Conservation (phyloP, 2,797 vertebrate genomes). For the Parauchenoglanis ngamensis region DNA sequence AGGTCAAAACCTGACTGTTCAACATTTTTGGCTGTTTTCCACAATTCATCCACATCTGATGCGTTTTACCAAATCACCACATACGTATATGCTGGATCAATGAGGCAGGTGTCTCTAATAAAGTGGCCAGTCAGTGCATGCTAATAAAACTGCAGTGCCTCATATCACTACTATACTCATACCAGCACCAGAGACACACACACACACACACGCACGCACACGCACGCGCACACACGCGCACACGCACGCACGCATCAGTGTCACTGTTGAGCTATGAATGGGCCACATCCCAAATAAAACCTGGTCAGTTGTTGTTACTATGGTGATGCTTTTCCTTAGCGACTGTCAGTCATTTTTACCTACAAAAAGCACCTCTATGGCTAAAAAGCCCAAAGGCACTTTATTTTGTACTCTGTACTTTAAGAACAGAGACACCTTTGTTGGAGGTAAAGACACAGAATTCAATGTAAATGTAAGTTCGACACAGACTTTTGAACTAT, state of each 20-base stretch:
- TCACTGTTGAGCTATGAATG: background rate
- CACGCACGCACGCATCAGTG: background rate
- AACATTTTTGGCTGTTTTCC: background rate
- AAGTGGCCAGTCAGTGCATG: background rate
- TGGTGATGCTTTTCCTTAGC: background rate
- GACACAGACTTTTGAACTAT: background rate
- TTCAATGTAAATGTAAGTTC: background rate
- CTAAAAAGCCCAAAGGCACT: background rate
- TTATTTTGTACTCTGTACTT: background rate
- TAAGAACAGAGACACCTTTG: background rate
- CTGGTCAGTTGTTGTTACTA: background rate
- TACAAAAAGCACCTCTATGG: background rate
- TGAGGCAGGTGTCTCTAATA: background rate
- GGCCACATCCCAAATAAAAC: background rate
- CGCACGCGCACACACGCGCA: background rate
- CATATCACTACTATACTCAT: background rate
- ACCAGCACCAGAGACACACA: background rate
- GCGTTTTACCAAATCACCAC: background rate
- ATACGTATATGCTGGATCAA: background rate
- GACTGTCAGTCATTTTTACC: background rate
- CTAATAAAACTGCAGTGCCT: background rate
- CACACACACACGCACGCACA: background rate
- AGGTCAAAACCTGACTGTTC: background rate
- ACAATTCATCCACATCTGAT: background rate
- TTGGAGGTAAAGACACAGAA: background rate